phyloP scores from a whole-genome alignment of 2,113 vertebrate species.

The Trematocara nigrifrons region DNA sequence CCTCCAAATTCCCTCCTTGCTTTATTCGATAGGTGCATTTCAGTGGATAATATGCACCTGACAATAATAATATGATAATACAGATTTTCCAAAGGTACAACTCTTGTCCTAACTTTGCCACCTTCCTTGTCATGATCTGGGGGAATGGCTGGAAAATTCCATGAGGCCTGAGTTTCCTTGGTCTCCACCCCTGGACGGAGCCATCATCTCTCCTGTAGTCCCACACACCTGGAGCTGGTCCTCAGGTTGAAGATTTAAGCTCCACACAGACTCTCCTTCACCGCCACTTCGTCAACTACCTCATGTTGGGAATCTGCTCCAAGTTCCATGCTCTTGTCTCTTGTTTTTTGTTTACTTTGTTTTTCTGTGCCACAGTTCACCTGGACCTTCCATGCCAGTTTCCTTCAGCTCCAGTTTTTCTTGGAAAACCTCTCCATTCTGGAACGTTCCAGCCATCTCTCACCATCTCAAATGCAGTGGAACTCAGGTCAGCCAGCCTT shows the following conservation, averaged over 20 bases:
- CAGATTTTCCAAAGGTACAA: background rate
- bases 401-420: background rate
- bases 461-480: background rate
- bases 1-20: background rate
- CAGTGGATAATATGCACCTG: background rate
- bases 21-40: background rate
- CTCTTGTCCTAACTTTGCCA: background rate
- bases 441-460: background rate
- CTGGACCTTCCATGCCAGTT: background rate
- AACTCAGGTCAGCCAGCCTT: background rate
- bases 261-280: background rate
- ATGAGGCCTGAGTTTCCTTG: background rate
- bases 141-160: background rate
- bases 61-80: background rate
- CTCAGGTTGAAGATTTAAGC: background rate
- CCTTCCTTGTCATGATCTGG: background rate
- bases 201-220: background rate
- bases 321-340: background rate
- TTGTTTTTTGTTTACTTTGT: background rate
- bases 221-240: background rate
- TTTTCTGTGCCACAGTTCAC: background rate
- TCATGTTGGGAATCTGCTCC: background rate
- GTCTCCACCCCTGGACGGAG: background rate
- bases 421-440: background rate
- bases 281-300: background rate